Evolutionary conservation across 2,888 invertebrate species (phyloP).

Genomic region (Polia nebulosa): DNA sequence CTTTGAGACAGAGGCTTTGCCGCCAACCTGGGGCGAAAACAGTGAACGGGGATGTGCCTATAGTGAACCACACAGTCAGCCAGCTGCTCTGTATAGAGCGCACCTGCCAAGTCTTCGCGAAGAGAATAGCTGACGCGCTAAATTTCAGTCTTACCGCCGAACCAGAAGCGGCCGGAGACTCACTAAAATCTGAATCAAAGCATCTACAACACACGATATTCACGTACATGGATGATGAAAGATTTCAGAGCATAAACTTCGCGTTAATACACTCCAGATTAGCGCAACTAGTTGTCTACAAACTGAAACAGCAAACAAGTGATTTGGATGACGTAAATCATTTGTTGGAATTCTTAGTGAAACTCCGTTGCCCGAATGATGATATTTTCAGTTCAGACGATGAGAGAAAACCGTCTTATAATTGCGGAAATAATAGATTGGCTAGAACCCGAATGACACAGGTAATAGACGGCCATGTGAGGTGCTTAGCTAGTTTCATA

Average conservation of each 20-base stretch:
- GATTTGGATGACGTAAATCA: conserved; percentile 84
- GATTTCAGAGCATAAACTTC: conserved; percentile 92
- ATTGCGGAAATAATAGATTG: conserved; percentile 80
- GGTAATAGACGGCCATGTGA: conserved; percentile 82
- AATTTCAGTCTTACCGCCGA: conserved; percentile 90
- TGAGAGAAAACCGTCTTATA: conserved; percentile 79
- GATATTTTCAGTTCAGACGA: conserved; percentile 92
- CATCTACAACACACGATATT: conserved; percentile 93
- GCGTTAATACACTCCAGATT: conserved; percentile 92
- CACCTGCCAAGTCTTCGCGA: conserved; percentile 92
- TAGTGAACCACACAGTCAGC: conserved; percentile 83
- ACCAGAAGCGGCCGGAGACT: conserved; percentile 90
- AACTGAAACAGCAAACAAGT: conserved; percentile 87
- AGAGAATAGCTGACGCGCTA: conserved; percentile 92
- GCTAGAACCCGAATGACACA: conserved; percentile 72
- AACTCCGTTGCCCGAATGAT: conserved; percentile 85
- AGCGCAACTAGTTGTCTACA: conserved; percentile 92
- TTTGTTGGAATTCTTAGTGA: conserved; percentile 82
- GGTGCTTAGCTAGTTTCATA: conserved; percentile 86
- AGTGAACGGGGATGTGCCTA: conserved; percentile 78
- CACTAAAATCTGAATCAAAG: conserved; percentile 92
- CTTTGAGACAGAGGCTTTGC: conserved; percentile 79
- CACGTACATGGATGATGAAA: conserved; percentile 93
- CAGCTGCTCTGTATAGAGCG: conserved; percentile 85
- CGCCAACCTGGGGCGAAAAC: conserved; percentile 78